A percentile compares a stretch with the other conserved stretches of the same genome.
Conservation (phyloP, 2,113 vertebrate genomes). For the Elephantulus edwardii region DNA sequence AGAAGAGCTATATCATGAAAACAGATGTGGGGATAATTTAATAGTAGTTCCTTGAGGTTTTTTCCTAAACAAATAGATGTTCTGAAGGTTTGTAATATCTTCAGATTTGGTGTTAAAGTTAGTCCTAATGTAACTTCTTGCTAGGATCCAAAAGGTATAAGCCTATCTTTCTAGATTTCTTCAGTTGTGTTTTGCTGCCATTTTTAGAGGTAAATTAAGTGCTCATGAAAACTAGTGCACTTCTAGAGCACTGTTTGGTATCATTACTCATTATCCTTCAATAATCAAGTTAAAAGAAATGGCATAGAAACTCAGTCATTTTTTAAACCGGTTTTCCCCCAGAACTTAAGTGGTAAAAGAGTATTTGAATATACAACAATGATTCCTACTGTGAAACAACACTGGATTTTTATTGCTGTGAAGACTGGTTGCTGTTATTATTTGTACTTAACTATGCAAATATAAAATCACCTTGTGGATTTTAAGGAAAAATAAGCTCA, state of each 20-base stretch:
- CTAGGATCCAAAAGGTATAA: conserved; percentile 9
- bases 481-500: conserved; percentile 26
- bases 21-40: neutral
- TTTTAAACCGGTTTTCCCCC: neutral
- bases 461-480: conserved; percentile 4
- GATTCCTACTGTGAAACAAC: conserved; percentile 15
- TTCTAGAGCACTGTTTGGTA: neutral
- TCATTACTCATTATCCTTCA: neutral
- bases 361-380: neutral
- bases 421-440: neutral
- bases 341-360: neutral
- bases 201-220: conserved; percentile 33
- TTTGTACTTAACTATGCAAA: neutral
- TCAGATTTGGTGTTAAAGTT: conserved; percentile 2
- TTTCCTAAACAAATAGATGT: conserved; percentile 30
- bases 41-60: neutral
- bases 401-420: conserved; percentile 4
- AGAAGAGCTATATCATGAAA: neutral
- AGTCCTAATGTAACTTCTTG: conserved; percentile 27
- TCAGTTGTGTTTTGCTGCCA: neutral
- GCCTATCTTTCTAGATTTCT: neutral
- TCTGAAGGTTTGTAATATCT: neutral
- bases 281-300: neutral
- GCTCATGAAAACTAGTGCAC: neutral
- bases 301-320: neutral